These are phyloP conservation scores for Ceratotherium simum DNA, from an alignment of 2,113 vertebrate genomes.

Conservation along the genomic window DNA sequence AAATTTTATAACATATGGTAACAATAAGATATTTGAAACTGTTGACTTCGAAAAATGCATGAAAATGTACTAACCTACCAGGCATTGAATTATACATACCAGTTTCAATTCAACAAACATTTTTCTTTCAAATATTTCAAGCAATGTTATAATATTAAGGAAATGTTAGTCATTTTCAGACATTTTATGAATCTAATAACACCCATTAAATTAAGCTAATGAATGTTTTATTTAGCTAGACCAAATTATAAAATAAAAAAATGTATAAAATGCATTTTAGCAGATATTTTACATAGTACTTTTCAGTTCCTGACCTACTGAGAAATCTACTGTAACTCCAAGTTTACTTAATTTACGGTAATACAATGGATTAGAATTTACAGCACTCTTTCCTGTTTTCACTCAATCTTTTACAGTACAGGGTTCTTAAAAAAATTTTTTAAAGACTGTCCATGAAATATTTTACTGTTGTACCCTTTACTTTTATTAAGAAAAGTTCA, in stretches of 20 bases:
- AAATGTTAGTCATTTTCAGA: constrained; percentile 78
- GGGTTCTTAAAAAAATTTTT: constrained; percentile 43
- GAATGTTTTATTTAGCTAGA: constrained; percentile 85
- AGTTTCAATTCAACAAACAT: constrained; percentile 80
- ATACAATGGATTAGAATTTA: constrained; percentile 38
- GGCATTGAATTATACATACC: constrained; percentile 75
- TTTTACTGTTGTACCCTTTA: constrained; percentile 56
- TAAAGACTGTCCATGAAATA: constrained; percentile 61
- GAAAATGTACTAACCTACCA: constrained; percentile 83
- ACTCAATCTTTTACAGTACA: constrained; percentile 18
- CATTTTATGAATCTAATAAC: constrained; percentile 76
- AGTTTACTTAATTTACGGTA: constrained; percentile 65
- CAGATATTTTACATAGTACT: constrained; percentile 76
- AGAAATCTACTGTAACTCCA: constrained; percentile 72
- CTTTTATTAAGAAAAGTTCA: constrained; percentile 19
- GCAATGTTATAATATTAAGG: constrained; percentile 83
- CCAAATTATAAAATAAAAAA: constrained; percentile 82
- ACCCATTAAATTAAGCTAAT: constrained; percentile 80
- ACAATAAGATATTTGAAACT: constrained; percentile 76
- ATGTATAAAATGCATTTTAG: constrained; percentile 81
- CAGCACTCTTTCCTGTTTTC: constrained; percentile 39
- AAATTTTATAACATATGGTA: constrained; percentile 55
- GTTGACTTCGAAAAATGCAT: constrained; percentile 81
- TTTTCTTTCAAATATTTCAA: constrained; percentile 85
- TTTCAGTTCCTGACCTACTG: constrained; percentile 76